Base-by-base conservation (phyloP, 30 jellyfish, hydroid and myxozoan species). In the Pseudorhiza aurosa region DNA sequence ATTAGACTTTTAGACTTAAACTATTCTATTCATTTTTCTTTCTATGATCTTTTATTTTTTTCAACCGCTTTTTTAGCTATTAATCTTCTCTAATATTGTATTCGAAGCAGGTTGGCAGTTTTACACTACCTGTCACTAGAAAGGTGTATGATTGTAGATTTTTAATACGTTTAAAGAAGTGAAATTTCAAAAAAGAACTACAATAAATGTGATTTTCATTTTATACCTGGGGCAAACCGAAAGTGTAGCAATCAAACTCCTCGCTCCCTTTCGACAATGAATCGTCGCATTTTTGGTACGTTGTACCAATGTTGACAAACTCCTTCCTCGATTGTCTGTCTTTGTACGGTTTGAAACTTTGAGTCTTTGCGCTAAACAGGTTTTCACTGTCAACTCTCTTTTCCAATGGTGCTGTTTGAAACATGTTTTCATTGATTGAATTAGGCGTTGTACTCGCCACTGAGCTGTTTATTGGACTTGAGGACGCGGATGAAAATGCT, bases 171-270 rank as follows among this genome's bases (percentile, higher is more conserved):
- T n/a, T n/a, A n/a, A n/a, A n/a, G n/a, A n/a, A n/a, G n/a, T n/a
- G n/a, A n/a, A n/a, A n/a, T n/a, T n/a, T 37, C 9, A 37, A 21
- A 29, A 64, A 64, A 2, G n/a, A 29, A 36, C 63, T 2, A 8
- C 8, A 64, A 64, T 37, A 64, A 33, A 4, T 19, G 2, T 30
- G 58, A 8, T n/a, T n/a, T n/a, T n/a, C 42, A 10, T 19, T 14
- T 59, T 85, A 10, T 45, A 87, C 96, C 77, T 62, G 83, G 29
- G 70, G 83, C 1, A 87, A 55, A n/a, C 96, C 96, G 40, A 65
- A 76, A 8, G 77, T 60, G 51, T 56, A 74, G 33, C 77, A 36
- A 67, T 87, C 96, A 28, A 87, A 59, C 69, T 58, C 84, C 77
- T 80, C 70, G 33, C 69, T 27, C 39, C 32, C 74, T 32, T 58